Evolutionary conservation across 2,797 vertebrate genomes (phyloP).

Genomic region (Danio tinwini): DNA sequence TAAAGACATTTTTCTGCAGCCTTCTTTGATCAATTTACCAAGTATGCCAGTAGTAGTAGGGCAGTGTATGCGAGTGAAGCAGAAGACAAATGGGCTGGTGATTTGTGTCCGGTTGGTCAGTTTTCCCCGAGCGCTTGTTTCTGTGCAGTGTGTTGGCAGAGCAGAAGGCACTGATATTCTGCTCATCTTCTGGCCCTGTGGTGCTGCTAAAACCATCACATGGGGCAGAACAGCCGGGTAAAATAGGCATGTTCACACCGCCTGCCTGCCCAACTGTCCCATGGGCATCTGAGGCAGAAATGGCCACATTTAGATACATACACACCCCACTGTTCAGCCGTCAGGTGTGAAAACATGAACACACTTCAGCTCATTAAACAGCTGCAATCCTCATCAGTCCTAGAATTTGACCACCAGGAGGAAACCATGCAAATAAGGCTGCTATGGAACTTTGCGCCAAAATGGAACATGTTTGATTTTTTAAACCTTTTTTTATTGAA

Average conservation of each 20-base stretch:
- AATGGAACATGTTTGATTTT: no score
- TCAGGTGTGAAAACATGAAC: constrained; percentile 39
- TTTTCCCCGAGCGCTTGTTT: constrained; percentile 65
- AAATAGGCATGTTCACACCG: background rate
- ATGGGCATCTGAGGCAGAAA: constrained; percentile 11
- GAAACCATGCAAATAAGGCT: no score
- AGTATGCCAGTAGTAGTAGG: no score
- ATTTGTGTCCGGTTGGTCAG: constrained; percentile 64
- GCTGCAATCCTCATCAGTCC: constrained; percentile 1
- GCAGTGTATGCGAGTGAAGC: background rate
- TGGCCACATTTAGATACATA: constrained; percentile 14
- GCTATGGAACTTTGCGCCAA: no score
- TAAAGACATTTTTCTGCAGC: no score
- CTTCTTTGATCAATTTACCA: no score
- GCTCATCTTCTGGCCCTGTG: constrained; percentile 34
- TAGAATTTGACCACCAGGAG: background rate
- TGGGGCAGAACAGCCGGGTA: background rate
- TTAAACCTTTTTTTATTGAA: no score
- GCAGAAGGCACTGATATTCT: constrained; percentile 32
- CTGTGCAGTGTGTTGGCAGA: constrained; percentile 57
- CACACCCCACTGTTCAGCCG: background rate
- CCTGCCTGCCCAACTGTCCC: constrained; percentile 16
- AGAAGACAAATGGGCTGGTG: constrained; percentile 50
- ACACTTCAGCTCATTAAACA: constrained; percentile 12
- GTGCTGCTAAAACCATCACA: constrained; percentile 38